These are phyloP conservation scores for Cheilosia soror DNA, from an alignment of 2,888 invertebrate genomes.

Conservation along the genomic window DNA sequence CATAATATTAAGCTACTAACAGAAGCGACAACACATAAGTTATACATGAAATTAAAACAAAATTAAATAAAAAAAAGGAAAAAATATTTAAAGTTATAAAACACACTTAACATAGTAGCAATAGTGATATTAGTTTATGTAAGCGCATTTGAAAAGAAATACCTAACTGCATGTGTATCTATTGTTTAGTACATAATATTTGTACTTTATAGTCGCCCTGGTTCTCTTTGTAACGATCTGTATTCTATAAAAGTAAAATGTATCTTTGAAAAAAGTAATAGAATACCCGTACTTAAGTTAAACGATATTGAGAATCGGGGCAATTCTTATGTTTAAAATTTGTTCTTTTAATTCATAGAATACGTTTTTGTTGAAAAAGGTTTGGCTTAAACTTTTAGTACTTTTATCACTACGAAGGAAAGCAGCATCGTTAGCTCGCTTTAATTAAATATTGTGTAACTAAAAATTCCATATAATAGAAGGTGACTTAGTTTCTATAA, in stretches of 20 bases:
- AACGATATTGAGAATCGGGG: too few relatives aligned
- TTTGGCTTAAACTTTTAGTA: too few relatives aligned
- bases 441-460: too few relatives aligned
- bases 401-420: too few relatives aligned
- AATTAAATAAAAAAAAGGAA: slow-evolving; percentile 5
- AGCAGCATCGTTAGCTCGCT: too few relatives aligned
- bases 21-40: slow-evolving; percentile 9
- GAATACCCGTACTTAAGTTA: too few relatives aligned
- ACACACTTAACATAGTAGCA: slow-evolving; percentile 65
- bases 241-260: neutral
- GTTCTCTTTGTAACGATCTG: neutral
- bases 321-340: too few relatives aligned
- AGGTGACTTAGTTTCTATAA: too few relatives aligned
- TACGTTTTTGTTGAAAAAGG: too few relatives aligned
- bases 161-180: slow-evolving; percentile 32
- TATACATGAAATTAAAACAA: slow-evolving; percentile 6
- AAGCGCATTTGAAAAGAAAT: slow-evolving; percentile 46
- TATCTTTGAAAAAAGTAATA: too few relatives aligned
- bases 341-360: too few relatives aligned
- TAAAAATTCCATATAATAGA: too few relatives aligned
- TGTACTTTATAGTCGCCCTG: neutral
- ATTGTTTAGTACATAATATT: slow-evolving; percentile 8
- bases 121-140: slow-evolving; percentile 74
- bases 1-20: slow-evolving; percentile 61
- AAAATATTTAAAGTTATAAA: slow-evolving; percentile 38